These are phyloP conservation scores for Coecobrya sp. DNA, from an alignment of 2,888 invertebrate species.

Conservation along the genomic window DNA sequence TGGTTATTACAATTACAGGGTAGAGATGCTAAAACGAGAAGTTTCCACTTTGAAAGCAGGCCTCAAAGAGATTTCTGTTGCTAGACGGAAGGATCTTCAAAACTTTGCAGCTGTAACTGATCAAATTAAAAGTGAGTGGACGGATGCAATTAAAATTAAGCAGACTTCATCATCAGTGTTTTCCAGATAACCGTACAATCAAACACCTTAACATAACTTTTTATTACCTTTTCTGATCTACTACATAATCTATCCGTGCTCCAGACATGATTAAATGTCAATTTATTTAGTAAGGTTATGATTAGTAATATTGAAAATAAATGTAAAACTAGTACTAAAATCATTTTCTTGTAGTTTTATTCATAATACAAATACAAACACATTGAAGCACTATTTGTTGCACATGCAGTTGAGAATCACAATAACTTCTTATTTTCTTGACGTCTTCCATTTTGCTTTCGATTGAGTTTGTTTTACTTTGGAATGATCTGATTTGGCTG, in stretches of 20 bases:
- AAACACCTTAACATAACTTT: no score
- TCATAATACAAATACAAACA: background rate
- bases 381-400: no score
- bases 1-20: constrained; percentile 87
- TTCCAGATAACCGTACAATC: background rate
- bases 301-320: background rate
- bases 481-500: background rate
- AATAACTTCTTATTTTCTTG: background rate
- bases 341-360: background rate
- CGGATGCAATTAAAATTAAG: constrained; percentile 85
- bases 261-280: no score
- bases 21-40: constrained; percentile 91
- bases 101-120: constrained; percentile 90
- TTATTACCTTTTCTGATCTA: no score
- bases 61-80: constrained; percentile 90
- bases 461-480: constrained; percentile 12
- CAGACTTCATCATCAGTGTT: constrained; percentile 29
- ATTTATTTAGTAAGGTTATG: no score
- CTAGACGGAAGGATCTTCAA: constrained; percentile 90
- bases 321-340: background rate
- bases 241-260: no score
- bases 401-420: no score
- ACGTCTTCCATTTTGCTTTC: constrained; percentile 9
- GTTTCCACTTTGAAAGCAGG: constrained; percentile 91
- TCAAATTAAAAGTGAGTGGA: constrained; percentile 89